Base-by-base conservation (phyloP, 35 echinoderm and acorn worm species). In the Lytechinus pictus region DNA sequence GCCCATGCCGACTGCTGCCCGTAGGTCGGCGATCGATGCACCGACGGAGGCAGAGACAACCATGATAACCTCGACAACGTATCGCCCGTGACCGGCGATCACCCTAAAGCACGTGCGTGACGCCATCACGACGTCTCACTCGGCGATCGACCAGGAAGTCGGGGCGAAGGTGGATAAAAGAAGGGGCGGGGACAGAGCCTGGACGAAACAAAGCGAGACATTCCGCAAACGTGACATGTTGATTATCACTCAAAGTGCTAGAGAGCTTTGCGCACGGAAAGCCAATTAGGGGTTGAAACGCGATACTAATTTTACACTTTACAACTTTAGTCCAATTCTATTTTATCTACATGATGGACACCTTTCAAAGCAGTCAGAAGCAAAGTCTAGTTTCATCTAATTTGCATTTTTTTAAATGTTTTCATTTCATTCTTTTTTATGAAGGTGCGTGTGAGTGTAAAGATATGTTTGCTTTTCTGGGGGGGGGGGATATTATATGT, bases 101-200 rank as follows among this genome's bases (percentile, higher is more conserved):
- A 90, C 88, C 88, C 88, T 54, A 54, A 44, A 90, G 88, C 88
- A 90, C 88, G 88, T 90, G 88, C 88, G 27, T 52, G 88, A 51
- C 88, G 88, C 88, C 88, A 90, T 54, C 88, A 52, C 88, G 88
- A 90, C 88, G 88, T 90, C 88, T 90, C 52, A 90, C 88, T 90
- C 28, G 9, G 16, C 16, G 10, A 44, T 44, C 28, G 52, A 54
- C 28, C 29, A 54, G 88, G 88, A 90, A 90, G 88, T 8, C 52
- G 88, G n/a, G 27, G 88, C 88, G 52, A 79, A 12, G 88, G 88
- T 90, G 28, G 88, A 90, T 90, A 90, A 90, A 90, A 90, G 88
- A 44, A 52, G 28, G 88, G 88, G 88, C 88, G 88, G 88, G 24
- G 88, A 19, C 88, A 52, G 88, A 52, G 29, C 88, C 27, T 29